phyloP scores from a whole-genome alignment of 2,113 vertebrate species.

The Ploceus nigricollis region DNA sequence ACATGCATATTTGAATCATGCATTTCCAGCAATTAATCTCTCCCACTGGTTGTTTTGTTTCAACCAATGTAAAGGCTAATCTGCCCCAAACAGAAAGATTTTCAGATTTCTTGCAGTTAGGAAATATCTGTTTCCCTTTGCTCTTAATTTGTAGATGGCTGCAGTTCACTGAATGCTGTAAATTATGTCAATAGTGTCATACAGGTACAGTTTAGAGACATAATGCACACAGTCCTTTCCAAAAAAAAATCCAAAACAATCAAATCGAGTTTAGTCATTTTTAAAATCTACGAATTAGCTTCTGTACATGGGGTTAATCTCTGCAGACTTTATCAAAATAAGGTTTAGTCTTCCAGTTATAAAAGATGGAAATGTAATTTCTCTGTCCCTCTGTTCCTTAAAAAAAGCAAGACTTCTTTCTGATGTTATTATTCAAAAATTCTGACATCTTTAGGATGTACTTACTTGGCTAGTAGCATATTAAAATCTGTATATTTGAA shows the following conservation, averaged over 20 bases:
- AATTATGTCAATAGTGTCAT: neutral
- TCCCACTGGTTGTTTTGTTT: neutral
- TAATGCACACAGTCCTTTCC: neutral
- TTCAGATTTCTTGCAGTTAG: neutral
- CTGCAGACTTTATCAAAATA: neutral
- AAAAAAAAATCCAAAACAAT: neutral
- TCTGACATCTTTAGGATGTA: neutral
- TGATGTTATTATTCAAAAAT: neutral
- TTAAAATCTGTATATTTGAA: neutral
- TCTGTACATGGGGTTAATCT: neutral
- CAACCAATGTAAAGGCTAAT: neutral
- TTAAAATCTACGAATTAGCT: neutral
- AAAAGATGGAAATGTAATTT: neutral
- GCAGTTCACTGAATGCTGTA: neutral
- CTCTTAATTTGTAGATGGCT: neutral
- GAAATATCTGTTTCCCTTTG: neutral
- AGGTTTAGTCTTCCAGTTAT: neutral
- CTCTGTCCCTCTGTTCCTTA: neutral
- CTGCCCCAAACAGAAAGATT: neutral
- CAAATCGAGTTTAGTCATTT: neutral
- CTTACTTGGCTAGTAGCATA: neutral
- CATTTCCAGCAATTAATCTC: neutral
- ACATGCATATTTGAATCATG: neutral
- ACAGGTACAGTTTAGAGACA: neutral
- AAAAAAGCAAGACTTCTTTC: neutral